These are phyloP conservation scores for Mus pahari DNA, from an alignment of 2,113 vertebrate species.

Conservation along the genomic window DNA sequence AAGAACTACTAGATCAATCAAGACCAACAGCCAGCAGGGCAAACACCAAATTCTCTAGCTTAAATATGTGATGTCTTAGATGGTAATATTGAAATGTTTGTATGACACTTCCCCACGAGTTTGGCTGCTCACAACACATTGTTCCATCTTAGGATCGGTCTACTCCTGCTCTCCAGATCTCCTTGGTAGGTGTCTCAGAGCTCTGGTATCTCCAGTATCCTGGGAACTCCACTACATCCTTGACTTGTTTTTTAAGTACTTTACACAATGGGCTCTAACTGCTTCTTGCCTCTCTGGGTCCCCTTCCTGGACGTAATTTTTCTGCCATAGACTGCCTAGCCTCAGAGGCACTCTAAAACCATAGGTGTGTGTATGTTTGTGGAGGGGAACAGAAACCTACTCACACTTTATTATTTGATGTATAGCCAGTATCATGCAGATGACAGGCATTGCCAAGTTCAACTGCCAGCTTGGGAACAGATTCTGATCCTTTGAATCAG, in stretches of 20 bases:
- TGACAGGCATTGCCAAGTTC: background rate
- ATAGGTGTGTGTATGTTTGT: background rate
- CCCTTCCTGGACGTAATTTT: too few relatives aligned
- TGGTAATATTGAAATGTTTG: too few relatives aligned
- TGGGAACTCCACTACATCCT: background rate
- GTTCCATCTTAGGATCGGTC: background rate
- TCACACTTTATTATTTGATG: background rate
- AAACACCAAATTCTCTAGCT: background rate
- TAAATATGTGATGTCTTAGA: background rate
- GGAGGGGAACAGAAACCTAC: background rate
- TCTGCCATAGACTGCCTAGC: background rate
- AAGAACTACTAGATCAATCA: background rate
- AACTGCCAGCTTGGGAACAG: background rate
- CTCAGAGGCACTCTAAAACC: background rate
- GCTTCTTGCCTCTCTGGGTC: background rate
- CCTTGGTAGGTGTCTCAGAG: background rate
- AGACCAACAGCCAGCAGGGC: background rate
- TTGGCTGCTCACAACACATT: background rate
- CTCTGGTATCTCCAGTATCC: background rate
- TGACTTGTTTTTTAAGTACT: background rate
- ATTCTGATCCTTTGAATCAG: background rate
- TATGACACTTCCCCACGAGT: background rate
- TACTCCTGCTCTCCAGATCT: background rate
- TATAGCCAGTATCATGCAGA: background rate
- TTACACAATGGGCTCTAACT: background rate